Percentiles rank a stretch among this genome's conserved stretches.
These are phyloP conservation scores for Pseudolycoriella hygida DNA, from an alignment of 2,888 invertebrate species.

Conservation along the genomic window DNA sequence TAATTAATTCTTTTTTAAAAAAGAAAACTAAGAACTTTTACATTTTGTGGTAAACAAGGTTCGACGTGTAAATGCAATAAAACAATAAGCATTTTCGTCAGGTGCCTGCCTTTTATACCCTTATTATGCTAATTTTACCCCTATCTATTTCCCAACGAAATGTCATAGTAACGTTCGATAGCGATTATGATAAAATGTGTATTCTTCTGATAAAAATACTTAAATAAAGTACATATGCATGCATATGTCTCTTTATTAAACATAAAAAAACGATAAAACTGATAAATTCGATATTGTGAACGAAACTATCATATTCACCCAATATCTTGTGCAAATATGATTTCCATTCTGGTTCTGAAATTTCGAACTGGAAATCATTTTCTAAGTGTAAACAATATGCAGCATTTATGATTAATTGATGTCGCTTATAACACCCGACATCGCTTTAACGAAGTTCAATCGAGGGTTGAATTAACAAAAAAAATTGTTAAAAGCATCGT, in stretches of 20 bases:
- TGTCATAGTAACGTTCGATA: neutral
- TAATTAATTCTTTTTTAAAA: neutral
- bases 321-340: no score
- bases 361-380: no score
- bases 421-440: no score
- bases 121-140: conserved; percentile 12
- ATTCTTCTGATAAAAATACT: conserved; percentile 7
- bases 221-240: conserved; percentile 10
- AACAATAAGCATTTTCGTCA: conserved; percentile 10
- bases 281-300: no score
- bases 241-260: conserved; percentile 8
- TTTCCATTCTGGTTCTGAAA: no score
- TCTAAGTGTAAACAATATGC: no score
- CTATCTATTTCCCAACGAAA: neutral
- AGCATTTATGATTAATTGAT: no score
- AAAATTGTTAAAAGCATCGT: no score
- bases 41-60: neutral
- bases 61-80: neutral
- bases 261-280: neutral
- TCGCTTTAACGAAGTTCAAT: no score
- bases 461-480: no score
- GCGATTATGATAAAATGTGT: conserved; percentile 6
- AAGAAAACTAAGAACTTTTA: neutral
- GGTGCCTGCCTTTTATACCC: conserved; percentile 13
- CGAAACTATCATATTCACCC: no score